Evolutionary conservation across 2,888 invertebrate species (phyloP), one percentile per base, ranked within the genome.

Genomic region (Heliconius ethilla): DNA sequence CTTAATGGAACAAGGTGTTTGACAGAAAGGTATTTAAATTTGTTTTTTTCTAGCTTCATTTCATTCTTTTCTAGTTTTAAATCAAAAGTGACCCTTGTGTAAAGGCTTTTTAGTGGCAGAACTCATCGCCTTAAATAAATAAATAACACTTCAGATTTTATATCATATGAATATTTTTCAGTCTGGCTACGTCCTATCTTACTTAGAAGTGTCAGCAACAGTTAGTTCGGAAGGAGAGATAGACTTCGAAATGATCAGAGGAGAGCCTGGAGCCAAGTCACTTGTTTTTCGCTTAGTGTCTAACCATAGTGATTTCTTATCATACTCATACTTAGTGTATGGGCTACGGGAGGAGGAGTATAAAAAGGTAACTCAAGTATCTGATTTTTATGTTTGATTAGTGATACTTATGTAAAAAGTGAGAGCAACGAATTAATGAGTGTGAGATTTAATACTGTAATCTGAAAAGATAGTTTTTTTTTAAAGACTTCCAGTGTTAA

Each of bases 231-330:
- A 83, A 0, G 94, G 92, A 0, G 88, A 90, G 1, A 86, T 93
- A 25, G 87, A 87, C 77, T 94, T 94, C 86, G 84, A 84, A 66
- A 70, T 93, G 51, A 77, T 91, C 4, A 84, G 89, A 13, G 94
- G 94, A 0, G 81, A 86, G 62, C 87, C 91, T 0, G 94, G 94
- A 25, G 87, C 91, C 70, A 86, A 82, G 22, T 85, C 81, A 66
- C 87, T 93, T 86, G 88, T 89, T 62, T 94, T 94, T 86, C 93
- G 92, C 73, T 87, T 94, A 82, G 86, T 91, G 27, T 91, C 94
- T 82, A 94, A 93, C 83, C 86, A 90, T 37, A 89, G 89, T 2
- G 94, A 94, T 83, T 94, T 93, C 86, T 85, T 94, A 11, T 82
- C 89, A 0, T 94, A 89, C 87, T 87, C 87, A 62, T 94, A 92